Conservation (phyloP, 2,113 vertebrate genomes). For the Heterotilapia buettikoferi region DNA sequence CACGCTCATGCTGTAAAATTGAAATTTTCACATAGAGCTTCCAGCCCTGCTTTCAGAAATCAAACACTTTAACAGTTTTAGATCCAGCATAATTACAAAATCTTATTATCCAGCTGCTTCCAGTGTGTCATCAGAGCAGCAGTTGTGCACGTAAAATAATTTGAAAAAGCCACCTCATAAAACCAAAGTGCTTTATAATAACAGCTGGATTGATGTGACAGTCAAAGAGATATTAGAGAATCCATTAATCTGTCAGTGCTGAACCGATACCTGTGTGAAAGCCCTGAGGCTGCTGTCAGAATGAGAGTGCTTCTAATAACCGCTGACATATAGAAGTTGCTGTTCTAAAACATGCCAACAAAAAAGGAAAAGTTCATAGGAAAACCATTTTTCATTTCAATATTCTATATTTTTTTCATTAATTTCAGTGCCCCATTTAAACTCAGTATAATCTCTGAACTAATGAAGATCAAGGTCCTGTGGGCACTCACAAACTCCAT, state of each 20-base stretch:
- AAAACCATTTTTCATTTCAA: background rate
- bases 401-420: background rate
- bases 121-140: background rate
- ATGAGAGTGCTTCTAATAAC: background rate
- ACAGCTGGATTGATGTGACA: background rate
- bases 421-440: background rate
- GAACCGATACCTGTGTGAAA: background rate
- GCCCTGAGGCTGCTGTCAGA: background rate
- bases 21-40: background rate
- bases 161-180: background rate
- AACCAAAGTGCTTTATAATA: background rate
- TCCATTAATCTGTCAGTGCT: background rate
- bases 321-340: background rate
- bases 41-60: background rate
- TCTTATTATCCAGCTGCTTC: background rate
- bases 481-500: background rate
- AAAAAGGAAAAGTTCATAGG: background rate
- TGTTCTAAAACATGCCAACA: background rate
- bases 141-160: background rate
- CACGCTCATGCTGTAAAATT: background rate
- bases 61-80: background rate
- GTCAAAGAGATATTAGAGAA: background rate
- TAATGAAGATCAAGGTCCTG: background rate
- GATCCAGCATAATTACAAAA: background rate
- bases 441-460: background rate